Evolutionary conservation across 2,113 vertebrate species (phyloP).

Genomic region (Octodon degus): DNA sequence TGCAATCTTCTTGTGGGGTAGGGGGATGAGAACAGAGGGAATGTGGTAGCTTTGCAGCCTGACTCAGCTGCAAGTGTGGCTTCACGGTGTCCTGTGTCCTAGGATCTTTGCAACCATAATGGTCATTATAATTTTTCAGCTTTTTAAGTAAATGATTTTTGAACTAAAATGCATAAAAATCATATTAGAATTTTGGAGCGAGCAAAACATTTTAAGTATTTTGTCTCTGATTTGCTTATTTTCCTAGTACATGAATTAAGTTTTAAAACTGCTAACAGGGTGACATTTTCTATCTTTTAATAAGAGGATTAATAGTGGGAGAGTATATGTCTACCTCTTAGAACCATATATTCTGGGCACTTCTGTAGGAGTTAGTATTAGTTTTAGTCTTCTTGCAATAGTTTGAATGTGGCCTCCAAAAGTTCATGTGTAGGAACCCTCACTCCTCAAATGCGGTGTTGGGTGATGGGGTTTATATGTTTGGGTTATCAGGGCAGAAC

Average conservation of each 20-base stretch:
- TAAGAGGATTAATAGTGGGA: neutral
- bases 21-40: neutral
- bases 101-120: neutral
- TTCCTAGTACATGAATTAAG: neutral
- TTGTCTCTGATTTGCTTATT: neutral
- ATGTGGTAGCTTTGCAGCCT: neutral
- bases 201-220: conserved; percentile 18
- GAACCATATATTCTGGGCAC: conserved; percentile 34
- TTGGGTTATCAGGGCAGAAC: neutral
- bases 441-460: neutral
- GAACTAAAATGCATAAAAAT: conserved; percentile 37
- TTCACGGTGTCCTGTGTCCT: neutral
- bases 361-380: neutral
- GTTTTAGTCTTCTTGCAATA: neutral
- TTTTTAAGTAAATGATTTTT: conserved; percentile 53
- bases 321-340: neutral
- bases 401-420: neutral
- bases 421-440: neutral
- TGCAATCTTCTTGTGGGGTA: neutral
- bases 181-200: neutral
- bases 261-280: conserved; percentile 41
- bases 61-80: neutral
- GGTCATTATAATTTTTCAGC: neutral
- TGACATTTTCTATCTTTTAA: neutral
- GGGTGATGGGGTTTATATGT: neutral